Base-by-base conservation (phyloP, 2,888 invertebrate genomes). In the Trichacis sp. region DNA sequence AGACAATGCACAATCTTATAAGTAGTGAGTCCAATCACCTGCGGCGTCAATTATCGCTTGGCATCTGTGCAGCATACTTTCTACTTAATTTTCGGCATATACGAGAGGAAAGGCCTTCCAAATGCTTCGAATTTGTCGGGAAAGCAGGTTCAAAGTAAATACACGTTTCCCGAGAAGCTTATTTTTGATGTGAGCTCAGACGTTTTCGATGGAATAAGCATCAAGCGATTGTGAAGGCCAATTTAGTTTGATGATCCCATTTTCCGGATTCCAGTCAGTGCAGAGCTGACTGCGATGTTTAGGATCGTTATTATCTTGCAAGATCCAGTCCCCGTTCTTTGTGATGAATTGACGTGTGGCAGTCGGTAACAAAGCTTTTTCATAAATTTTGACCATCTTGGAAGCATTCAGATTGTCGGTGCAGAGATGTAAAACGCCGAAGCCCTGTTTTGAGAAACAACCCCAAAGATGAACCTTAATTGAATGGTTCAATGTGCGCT, bases 121-220 rank as follows among this genome's bases (percentile, higher is more conserved):
- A 42, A 64, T 64, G 30, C 1, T 2, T 42, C 30, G 24, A 49
- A 54, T 47, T 29, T 54, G 47, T 17, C 33, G 42, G 29, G 42
- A 46, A 11, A 66, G 29, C 42, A 55, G 43, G 12, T 56, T 62
- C 1, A 57, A 15, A 15, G 24, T 58, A 15, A 51, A 53, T 1
- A 46, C 17, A 30, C 36, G 20, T 33, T 53, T 68, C 51, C 58
- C 58, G 15, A 48, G 57, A 38, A 68, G 52, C 55, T 70, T 63
- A 2, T 19, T 18, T 51, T 72, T 68, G 33, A 70, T 66, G 30
- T 57, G 24, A 8, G 57, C 47, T 61, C 64, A 70, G 9, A 68
- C 56, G 45, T 55, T 64, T n/a, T n/a, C n/a, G n/a, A n/a, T n/a
- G n/a, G n/a, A n/a, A n/a, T n/a, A n/a, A n/a, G n/a, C n/a, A n/a